Conservation (phyloP, 2,888 invertebrate species). For the Syritta pipiens region DNA sequence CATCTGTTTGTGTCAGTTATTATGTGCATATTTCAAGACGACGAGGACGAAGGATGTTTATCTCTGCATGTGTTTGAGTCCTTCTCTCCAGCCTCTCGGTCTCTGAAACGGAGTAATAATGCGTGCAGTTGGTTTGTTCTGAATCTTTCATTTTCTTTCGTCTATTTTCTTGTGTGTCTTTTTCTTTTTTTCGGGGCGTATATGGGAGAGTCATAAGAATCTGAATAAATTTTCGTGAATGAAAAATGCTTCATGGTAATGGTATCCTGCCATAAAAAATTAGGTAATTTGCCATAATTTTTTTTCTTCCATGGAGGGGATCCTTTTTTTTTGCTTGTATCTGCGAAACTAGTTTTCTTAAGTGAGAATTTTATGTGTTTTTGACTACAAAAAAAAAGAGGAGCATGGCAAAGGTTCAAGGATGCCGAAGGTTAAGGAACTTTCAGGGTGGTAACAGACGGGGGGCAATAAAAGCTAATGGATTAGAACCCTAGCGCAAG, state of each 20-base stretch:
- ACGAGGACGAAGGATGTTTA: slow-evolving; percentile 35
- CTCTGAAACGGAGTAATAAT: slow-evolving; percentile 51
- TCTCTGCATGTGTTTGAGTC: slow-evolving; percentile 22
- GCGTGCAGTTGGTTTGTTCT: slow-evolving; percentile 55
- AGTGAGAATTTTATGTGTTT: too few species aligned
- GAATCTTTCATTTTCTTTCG: slow-evolving; percentile 8
- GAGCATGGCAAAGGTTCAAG: background rate
- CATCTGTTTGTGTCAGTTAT: slow-evolving; percentile 64
- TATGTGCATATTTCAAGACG: slow-evolving; percentile 65
- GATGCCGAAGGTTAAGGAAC: background rate
- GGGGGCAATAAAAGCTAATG: slow-evolving; percentile 20
- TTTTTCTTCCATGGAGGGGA: too few species aligned
- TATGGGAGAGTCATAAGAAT: slow-evolving; percentile 16
- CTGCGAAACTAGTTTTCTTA: too few species aligned
- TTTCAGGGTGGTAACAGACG: background rate
- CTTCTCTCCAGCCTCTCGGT: background rate
- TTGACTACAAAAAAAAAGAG: too few species aligned
- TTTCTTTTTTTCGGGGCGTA: slow-evolving; percentile 1
- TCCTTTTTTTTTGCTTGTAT: too few species aligned
- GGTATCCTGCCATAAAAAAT: slow-evolving; percentile 51
- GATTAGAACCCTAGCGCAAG: background rate
- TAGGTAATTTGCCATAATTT: slow-evolving; percentile 53
- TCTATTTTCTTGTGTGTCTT: background rate
- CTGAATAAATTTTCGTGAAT: slow-evolving; percentile 58
- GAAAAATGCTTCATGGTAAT: slow-evolving; percentile 62